Evolutionary conservation across 2,888 invertebrate species (phyloP).

Genomic region (Macrosiphum euphorbiae): DNA sequence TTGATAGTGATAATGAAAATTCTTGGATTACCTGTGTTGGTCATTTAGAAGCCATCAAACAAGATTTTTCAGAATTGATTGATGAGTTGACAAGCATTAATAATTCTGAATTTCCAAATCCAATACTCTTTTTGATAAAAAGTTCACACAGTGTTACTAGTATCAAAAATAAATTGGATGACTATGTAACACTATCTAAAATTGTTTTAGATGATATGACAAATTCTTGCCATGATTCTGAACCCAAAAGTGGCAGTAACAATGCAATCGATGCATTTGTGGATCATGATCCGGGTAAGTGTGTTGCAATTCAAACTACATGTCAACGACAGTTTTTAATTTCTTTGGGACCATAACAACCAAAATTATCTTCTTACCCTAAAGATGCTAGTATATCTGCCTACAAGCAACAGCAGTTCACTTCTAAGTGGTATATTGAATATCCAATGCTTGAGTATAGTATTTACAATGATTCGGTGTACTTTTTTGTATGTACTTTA

Average conservation of each 20-base stretch:
- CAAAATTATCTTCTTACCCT: constrained; percentile 40
- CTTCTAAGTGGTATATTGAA: constrained; percentile 32
- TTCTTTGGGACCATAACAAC: constrained; percentile 27
- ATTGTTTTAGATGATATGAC: constrained; percentile 13
- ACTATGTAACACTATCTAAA: constrained; percentile 13
- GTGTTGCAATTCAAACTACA: constrained; percentile 30
- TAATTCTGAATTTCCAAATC: constrained; percentile 18
- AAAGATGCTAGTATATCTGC: constrained; percentile 35
- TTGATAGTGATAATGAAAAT: neutral
- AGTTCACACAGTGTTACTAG: constrained; percentile 22
- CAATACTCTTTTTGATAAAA: constrained; percentile 12
- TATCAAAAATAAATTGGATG: constrained; percentile 26
- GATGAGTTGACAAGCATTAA: constrained; percentile 25
- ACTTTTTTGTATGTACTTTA: constrained; percentile 34
- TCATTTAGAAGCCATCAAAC: neutral
- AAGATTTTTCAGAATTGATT: neutral
- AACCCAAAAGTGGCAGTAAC: neutral
- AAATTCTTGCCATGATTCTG: constrained; percentile 10
- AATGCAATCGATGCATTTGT: constrained; percentile 7
- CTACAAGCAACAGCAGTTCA: constrained; percentile 41
- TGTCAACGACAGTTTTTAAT: constrained; percentile 40
- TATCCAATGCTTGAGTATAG: constrained; percentile 42
- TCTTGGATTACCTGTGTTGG: constrained; percentile 36
- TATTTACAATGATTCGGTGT: constrained; percentile 14
- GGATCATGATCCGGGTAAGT: constrained; percentile 32